Conservation (phyloP, 2,888 invertebrate species). For the Cerastis leucographa region DNA sequence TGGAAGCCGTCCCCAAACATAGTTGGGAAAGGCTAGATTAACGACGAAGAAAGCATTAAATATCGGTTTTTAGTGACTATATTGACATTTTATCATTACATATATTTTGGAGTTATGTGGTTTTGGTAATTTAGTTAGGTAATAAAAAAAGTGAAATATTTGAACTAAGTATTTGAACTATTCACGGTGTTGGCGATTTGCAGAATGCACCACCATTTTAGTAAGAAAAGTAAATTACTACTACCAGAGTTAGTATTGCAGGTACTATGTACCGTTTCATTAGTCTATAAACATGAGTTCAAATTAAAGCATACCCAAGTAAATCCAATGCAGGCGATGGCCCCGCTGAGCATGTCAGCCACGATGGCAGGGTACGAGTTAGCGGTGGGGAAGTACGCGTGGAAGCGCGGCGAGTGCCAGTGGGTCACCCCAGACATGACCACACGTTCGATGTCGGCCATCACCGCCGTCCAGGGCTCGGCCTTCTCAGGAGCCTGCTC, state of each 20-base stretch:
- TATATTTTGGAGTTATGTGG: too few species aligned
- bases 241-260: background rate
- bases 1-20: background rate
- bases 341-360: conserved; percentile 98
- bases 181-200: background rate
- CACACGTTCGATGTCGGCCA: conserved; percentile 97
- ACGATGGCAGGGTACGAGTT: conserved; percentile 98
- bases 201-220: background rate
- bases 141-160: background rate
- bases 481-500: conserved; percentile 95
- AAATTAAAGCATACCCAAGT: conserved; percentile 93
- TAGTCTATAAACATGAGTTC: background rate
- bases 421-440: conserved; percentile 99
- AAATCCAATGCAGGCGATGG: conserved; percentile 98
- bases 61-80: background rate
- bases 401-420: conserved; percentile 99
- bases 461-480: conserved; percentile 97
- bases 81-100: background rate
- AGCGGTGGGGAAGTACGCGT: conserved; percentile 98
- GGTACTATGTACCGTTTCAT: background rate
- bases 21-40: background rate
- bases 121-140: background rate
- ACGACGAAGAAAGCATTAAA: background rate
- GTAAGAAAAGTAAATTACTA: too few species aligned
- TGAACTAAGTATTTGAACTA: background rate